Evolutionary conservation across 2,113 vertebrate genomes (phyloP).

Genomic region (Orthonyx spaldingii): DNA sequence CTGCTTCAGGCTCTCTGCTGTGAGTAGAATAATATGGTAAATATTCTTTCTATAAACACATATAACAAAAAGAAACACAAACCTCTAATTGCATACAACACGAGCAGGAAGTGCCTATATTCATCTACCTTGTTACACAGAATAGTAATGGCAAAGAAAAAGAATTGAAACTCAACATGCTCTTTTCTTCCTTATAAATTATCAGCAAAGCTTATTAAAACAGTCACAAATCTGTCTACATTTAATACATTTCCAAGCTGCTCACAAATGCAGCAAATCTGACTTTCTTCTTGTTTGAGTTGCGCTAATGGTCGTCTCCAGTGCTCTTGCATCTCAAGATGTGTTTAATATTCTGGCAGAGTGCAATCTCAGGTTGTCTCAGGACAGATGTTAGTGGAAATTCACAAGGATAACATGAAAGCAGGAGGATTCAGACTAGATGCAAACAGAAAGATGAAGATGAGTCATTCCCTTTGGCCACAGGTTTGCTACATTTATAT

Average conservation of each 20-base stretch:
- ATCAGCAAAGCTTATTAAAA: background rate
- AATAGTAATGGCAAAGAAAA: background rate
- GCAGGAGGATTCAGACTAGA: background rate
- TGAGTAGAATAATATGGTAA: background rate
- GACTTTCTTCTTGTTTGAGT: background rate
- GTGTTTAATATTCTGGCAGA: background rate
- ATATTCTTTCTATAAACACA: background rate
- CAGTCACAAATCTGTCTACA: background rate
- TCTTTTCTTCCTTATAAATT: background rate
- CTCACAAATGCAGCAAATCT: background rate
- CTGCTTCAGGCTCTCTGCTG: slow-evolving; percentile 9
- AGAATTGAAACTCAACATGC: background rate
- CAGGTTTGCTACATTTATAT: background rate
- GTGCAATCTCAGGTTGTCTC: background rate
- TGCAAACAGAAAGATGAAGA: background rate
- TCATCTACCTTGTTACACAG: background rate
- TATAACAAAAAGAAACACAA: background rate
- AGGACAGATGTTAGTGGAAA: background rate
- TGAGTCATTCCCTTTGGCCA: background rate
- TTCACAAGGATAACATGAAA: background rate
- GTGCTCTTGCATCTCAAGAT: background rate
- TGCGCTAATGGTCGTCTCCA: background rate
- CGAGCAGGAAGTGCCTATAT: background rate
- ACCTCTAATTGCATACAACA: background rate
- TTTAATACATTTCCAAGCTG: background rate